A percentile compares a stretch with the other conserved stretches of the same genome.
These are phyloP conservation scores for Campoplex nolae DNA, from an alignment of 2,888 invertebrate species.

Conservation along the genomic window DNA sequence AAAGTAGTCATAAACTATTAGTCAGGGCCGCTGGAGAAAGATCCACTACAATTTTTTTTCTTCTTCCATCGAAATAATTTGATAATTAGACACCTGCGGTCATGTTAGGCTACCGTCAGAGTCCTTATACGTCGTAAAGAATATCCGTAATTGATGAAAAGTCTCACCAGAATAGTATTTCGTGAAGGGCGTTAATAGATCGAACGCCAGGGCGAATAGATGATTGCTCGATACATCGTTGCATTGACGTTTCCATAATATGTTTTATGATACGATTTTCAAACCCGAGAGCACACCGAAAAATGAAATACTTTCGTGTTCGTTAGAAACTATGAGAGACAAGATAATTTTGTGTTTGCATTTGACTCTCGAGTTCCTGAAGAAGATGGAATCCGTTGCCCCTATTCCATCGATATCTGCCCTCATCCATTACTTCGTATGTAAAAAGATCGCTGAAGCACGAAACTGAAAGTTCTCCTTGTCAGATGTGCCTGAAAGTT, in stretches of 20 bases:
- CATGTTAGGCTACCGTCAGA: neutral
- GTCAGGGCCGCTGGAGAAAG: constrained; percentile 37
- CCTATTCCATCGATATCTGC: neutral
- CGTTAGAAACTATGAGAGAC: neutral
- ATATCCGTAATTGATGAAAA: neutral
- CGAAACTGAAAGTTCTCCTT: constrained; percentile 28
- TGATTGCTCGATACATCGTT: neutral
- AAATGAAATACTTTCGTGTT: neutral
- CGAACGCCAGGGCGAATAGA: neutral
- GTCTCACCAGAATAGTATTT: neutral
- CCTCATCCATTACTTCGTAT: constrained; percentile 9
- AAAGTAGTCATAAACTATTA: constrained; percentile 50
- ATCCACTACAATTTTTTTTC: neutral
- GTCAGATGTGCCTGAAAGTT: neutral
- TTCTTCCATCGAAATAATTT: constrained; percentile 17
- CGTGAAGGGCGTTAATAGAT: neutral
- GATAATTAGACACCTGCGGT: constrained; percentile 31
- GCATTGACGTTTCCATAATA: neutral
- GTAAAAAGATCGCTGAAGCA: constrained; percentile 32
- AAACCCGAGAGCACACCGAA: neutral
- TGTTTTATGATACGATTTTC: neutral
- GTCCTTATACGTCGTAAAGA: constrained; percentile 17
- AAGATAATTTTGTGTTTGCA: neutral
- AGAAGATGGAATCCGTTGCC: neutral
- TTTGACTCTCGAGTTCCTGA: constrained; percentile 7